Base-by-base conservation (phyloP, 2,888 invertebrate species). In the Drosophila gaucha region DNA sequence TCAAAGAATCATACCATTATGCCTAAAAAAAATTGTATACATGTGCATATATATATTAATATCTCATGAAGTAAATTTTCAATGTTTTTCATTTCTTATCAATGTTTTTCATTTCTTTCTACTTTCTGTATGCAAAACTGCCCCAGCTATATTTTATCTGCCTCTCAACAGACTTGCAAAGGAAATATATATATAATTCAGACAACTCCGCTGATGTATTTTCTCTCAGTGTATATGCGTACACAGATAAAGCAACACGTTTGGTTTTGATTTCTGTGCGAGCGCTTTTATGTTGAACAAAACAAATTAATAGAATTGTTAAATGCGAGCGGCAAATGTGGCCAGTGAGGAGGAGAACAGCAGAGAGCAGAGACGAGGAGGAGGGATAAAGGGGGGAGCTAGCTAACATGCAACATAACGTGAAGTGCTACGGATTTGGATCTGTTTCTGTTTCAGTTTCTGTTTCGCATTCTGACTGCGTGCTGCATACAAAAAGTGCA, bases 291-390 rank as follows among this genome's bases (percentile, higher is more conserved):
- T 77, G 80, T 78, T 74, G 74, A 83, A 80, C 84, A 84, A 84
- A 87, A 84, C 86, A 84, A 84, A 84, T 84, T 84, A 84, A 84
- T 84, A 84, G 84, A 84, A 84, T 84, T 84, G 84, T 87, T 88
- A 84, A 84, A 88, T 88, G 78, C 69, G 87, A 74, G 66, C 78
- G 82, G 86, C 71, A 68, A 71, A 78, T 78, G 80, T 66, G 67
- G 77, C 66, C 60, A 65, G 67, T 38, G 28, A 12, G 4, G 16
- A 14, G 24, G 9, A 9, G 28, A 22, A 6, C 39, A 39, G 3
- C 30, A 30, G 16, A 2, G 28, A 14, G 41, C 5, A 4, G 9
- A 28, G 24, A 16, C 12, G 10, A 10, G 10, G 28, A 0, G 2
- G 0, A 2, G 51, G 18, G 3, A 2, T 3, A 10, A 2, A 10